Percentiles rank a stretch among this genome's conserved stretches.
phyloP scores from a whole-genome alignment of 2,797 vertebrate species.

The Cryptoprocta ferox region DNA sequence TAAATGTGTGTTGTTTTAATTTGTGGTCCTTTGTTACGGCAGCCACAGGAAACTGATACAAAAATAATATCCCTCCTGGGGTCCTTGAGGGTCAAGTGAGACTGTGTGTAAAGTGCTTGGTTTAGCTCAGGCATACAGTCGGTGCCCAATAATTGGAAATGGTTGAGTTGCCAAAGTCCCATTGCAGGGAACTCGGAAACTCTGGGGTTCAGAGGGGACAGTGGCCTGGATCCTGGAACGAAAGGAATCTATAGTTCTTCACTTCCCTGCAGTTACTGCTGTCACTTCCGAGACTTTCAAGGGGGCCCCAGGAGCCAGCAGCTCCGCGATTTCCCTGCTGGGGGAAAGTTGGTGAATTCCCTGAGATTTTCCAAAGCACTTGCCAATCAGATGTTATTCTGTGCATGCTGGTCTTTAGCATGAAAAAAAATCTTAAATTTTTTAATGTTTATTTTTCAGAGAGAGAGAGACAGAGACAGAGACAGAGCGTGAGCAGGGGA shows the following conservation, averaged over 20 bases:
- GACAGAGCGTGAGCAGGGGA: no score
- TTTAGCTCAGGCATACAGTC: no score
- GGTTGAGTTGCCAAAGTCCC: not conserved
- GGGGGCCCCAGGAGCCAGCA: not conserved
- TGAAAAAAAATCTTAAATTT: not conserved
- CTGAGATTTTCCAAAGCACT: not conserved
- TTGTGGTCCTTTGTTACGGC: not conserved
- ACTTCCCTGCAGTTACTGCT: not conserved
- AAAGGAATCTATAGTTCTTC: not conserved
- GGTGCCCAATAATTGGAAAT: not conserved
- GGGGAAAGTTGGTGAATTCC: not conserved
- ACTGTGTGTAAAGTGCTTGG: not conserved
- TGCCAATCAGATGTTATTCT: not conserved
- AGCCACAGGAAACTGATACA: not conserved
- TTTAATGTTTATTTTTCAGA: no score
- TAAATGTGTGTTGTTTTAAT: not conserved
- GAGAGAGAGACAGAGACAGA: no score
- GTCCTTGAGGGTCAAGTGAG: not conserved
- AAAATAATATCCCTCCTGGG: not conserved
- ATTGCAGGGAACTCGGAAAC: not conserved
- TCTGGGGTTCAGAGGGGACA: not conserved
- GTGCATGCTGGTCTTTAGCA: not conserved
- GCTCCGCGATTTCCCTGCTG: not conserved
- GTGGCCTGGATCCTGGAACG: not conserved
- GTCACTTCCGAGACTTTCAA: not conserved